Evolutionary conservation across 2,113 vertebrate species (phyloP).

Genomic region (Speoplatyrhinus poulsoni): DNA sequence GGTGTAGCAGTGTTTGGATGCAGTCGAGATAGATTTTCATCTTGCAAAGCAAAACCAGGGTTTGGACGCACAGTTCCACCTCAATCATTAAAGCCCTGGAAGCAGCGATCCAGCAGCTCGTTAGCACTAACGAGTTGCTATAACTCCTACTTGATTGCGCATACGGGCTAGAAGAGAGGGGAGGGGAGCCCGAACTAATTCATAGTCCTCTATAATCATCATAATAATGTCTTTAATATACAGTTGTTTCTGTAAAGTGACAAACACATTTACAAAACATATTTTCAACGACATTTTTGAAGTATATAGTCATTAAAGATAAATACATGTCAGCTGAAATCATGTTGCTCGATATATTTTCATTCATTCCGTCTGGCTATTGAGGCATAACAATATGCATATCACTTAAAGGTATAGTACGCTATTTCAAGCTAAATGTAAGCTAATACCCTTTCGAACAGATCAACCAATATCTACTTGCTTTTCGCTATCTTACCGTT

Average conservation of each 20-base stretch:
- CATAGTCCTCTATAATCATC: not conserved
- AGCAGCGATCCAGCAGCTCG: conserved; percentile 29
- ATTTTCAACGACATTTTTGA: too few relatives aligned
- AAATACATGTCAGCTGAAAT: not conserved
- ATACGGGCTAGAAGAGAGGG: not conserved
- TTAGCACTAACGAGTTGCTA: conserved; percentile 53
- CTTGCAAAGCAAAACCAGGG: conserved; percentile 6
- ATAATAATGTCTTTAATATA: not conserved
- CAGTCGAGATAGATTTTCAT: not conserved
- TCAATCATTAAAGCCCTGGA: conserved; percentile 37
- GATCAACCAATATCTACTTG: too few relatives aligned
- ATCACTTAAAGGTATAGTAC: too few relatives aligned
- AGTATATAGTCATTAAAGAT: too few relatives aligned
- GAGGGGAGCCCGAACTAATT: conserved; percentile 8
- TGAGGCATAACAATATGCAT: too few relatives aligned
- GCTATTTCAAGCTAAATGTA: too few relatives aligned
- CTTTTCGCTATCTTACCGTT: too few relatives aligned
- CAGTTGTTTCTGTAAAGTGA: too few relatives aligned
- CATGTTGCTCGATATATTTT: not conserved
- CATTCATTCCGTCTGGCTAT: too few relatives aligned
- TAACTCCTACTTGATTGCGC: conserved; percentile 35
- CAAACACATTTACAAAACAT: too few relatives aligned
- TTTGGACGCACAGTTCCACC: conserved; percentile 21
- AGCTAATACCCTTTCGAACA: too few relatives aligned
- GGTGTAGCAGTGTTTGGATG: not conserved